Evolutionary conservation across 2,888 invertebrate species (phyloP).

Genomic region (Nemotelus nigrinus): DNA sequence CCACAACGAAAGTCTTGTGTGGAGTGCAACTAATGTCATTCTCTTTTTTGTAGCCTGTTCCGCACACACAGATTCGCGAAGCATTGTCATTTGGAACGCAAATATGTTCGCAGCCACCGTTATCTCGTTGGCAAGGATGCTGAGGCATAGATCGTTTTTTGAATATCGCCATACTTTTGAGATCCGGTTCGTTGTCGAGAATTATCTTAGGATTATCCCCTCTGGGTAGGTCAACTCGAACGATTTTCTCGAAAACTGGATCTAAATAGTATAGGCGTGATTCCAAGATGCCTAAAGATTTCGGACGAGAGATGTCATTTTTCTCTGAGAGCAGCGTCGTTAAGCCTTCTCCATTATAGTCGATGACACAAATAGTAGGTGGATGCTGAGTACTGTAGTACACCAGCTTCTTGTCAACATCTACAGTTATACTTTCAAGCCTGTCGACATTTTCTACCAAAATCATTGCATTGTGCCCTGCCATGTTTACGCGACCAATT

Average conservation of each 20-base stretch:
- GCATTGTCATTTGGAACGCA: constrained; percentile 88
- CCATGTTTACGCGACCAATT: constrained; percentile 92
- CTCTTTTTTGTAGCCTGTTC: constrained; percentile 86
- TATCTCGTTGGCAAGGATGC: constrained; percentile 85
- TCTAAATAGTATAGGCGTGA: constrained; percentile 88
- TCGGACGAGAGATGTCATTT: constrained; percentile 80
- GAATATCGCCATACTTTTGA: constrained; percentile 88
- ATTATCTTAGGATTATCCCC: constrained; percentile 81
- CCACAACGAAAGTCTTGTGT: constrained; percentile 90
- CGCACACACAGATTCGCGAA: constrained; percentile 85
- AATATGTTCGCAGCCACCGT: constrained; percentile 94
- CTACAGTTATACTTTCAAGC: constrained; percentile 88
- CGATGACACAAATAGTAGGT: constrained; percentile 75
- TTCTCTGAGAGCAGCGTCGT: constrained; percentile 74
- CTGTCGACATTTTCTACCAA: constrained; percentile 76
- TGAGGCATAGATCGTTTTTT: constrained; percentile 82
- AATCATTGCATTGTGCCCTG: constrained; percentile 82
- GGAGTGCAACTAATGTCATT: constrained; percentile 80
- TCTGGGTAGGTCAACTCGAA: constrained; percentile 82
- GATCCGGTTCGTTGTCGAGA: constrained; percentile 85
- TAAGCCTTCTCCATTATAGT: constrained; percentile 76
- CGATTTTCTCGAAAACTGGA: constrained; percentile 88
- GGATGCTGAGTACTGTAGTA: constrained; percentile 89
- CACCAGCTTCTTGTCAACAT: constrained; percentile 80
- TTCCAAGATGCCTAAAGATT: constrained; percentile 83